Base-by-base conservation (phyloP, 2,888 invertebrate species). In the Parelbella ahira region DNA sequence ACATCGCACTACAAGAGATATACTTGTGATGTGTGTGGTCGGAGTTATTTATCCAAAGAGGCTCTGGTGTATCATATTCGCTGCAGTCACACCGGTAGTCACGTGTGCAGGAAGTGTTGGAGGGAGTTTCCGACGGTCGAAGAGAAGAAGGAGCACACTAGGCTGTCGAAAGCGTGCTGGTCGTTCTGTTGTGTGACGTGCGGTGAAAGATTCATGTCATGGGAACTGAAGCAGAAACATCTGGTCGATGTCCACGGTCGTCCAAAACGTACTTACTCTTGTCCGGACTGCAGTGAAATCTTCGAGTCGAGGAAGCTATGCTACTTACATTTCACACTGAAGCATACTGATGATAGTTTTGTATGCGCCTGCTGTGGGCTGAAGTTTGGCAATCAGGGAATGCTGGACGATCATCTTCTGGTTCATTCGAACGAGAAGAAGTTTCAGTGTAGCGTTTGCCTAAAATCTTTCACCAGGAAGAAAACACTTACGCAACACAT, bases 351-450 rank as follows among this genome's bases (percentile, higher is more conserved):
- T 36, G 73, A 75, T 4, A 65, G 56, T 0, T 67, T 61, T 6
- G 45, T 63, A 0, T 84, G 84, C 46, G 55, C 71, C 0, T 75
- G 65, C 23, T 83, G 83, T 27, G 74, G 75, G 0, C 50, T 70
- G 2, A 76, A 71, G 30, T 82, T 80, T 50, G 55, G 53, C 0
- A 63, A 65, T 0, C 72, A 69, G 23, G 59, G 56, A 5, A 49
- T 56, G 4, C 50, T 82, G 21, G 71, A 80, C 1, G 74, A 88
- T 1, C 89, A 89, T 45, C 70, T 65, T 32, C 62, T 82, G 0
- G 76, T 75, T 0, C 90, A 90, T 51, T 86, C 89, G 0, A 78
- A 83, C 1, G 88, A 88, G 41, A 89, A 86, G 44, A 59, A 63
- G 1, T 80, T 70, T 20, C 60, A 70, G 24, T 90, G 90, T 47